A percentile compares a stretch with the other conserved stretches of the same genome.
Conservation (phyloP, 1,140 invertebrate genomes). For the Papilio polyxenes region DNA sequence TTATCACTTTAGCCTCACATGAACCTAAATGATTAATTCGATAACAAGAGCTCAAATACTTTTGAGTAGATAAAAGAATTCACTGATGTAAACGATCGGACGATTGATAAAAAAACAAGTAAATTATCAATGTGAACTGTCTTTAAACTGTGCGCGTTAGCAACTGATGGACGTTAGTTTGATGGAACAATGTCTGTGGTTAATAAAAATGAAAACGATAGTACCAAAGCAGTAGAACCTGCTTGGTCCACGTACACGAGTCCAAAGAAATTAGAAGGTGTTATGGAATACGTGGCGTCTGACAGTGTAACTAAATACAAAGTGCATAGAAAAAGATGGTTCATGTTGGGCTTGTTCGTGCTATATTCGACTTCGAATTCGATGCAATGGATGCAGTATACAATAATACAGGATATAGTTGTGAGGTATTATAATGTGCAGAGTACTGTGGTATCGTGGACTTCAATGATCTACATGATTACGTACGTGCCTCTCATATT, state of each 20-base stretch:
- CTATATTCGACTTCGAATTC: constrained; percentile 28
- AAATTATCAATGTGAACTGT: not conserved
- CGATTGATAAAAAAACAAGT: not conserved
- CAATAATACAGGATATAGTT: constrained; percentile 40
- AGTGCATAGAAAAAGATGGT: constrained; percentile 30
- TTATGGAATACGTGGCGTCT: not conserved
- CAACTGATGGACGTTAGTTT: not conserved
- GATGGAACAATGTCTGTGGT: not conserved
- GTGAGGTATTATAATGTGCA: constrained; percentile 35
- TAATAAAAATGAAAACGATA: not conserved
- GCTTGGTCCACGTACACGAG: not conserved
- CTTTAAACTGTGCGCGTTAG: not conserved
- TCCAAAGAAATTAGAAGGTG: not conserved
- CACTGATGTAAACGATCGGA: not conserved
- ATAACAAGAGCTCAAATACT: not conserved
- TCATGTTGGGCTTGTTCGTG: constrained; percentile 22
- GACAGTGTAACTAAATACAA: constrained; percentile 19
- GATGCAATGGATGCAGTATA: constrained; percentile 35
- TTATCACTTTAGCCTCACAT: not conserved
- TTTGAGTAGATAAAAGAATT: constrained; percentile 12
- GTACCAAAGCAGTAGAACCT: not conserved
- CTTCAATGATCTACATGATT: constrained; percentile 38
- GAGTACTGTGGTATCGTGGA: constrained; percentile 31
- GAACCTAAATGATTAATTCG: not conserved
- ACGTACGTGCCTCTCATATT: constrained; percentile 35